Evolutionary conservation across 1,140 invertebrate genomes (phyloP).

Genomic region (Sipha flava): DNA sequence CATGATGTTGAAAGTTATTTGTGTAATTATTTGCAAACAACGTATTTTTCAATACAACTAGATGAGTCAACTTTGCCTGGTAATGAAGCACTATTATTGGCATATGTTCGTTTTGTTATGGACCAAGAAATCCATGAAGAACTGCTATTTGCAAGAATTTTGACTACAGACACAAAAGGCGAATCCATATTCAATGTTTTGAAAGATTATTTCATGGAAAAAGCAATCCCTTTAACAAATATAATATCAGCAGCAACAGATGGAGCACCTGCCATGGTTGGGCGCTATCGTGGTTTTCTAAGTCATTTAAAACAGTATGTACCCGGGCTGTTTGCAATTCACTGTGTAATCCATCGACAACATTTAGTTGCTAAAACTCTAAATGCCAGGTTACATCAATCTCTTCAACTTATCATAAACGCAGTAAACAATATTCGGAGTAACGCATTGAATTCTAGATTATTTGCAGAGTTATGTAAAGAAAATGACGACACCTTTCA

Average conservation of each 20-base stretch:
- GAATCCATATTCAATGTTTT: slow-evolving; percentile 37
- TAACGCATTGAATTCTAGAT: slow-evolving; percentile 38
- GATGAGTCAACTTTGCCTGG: slow-evolving; percentile 37
- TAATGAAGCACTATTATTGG: neutral
- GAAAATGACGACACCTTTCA: slow-evolving; percentile 41
- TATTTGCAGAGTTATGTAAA: slow-evolving; percentile 41
- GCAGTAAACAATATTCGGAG: slow-evolving; percentile 39
- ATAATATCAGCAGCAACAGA: neutral
- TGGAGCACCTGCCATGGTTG: neutral
- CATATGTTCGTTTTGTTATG: slow-evolving; percentile 35
- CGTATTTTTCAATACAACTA: slow-evolving; percentile 38
- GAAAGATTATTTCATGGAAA: slow-evolving; percentile 35
- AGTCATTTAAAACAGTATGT: neutral
- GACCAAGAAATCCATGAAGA: no score
- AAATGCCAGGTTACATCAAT: neutral
- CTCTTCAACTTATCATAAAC: neutral
- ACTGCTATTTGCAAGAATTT: slow-evolving; percentile 38
- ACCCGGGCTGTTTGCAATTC: neutral
- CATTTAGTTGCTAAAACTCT: neutral
- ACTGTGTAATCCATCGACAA: neutral
- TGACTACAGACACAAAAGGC: no score
- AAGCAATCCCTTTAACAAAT: neutral
- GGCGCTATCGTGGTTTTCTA: neutral
- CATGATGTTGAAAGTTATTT: slow-evolving; percentile 38
- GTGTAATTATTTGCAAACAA: slow-evolving; percentile 36